Conservation (phyloP, 64 coral and sea anemone species). For the Acropora tenuis region DNA sequence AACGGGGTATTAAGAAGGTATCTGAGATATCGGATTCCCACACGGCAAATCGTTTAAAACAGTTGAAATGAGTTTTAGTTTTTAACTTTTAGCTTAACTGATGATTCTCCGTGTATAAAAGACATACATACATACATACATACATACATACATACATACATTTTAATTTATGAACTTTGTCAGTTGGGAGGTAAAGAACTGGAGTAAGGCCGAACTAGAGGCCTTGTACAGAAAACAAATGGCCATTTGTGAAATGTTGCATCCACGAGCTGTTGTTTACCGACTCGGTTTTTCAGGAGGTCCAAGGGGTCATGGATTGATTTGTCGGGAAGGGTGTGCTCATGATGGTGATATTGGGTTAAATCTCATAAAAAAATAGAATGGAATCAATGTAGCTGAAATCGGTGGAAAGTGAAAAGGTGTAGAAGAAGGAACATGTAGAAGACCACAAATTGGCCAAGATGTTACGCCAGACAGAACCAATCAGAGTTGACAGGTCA, state of each 20-base stretch:
- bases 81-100: too few species aligned
- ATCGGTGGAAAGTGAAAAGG: not conserved
- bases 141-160: too few species aligned
- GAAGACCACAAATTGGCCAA: not conserved
- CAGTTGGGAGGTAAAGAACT: conserved; percentile 33
- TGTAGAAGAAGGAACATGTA: not conserved
- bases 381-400: not conserved
- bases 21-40: too few species aligned
- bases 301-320: not conserved
- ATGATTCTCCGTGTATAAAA: too few species aligned
- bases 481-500: not conserved
- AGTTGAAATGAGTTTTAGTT: too few species aligned
- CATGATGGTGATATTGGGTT: too few species aligned
- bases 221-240: conserved; percentile 11
- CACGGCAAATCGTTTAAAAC: too few species aligned
- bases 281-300: not conserved
- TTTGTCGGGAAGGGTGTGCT: not conserved
- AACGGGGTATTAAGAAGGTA: too few species aligned
- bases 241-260: conserved; percentile 13
- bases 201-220: conserved; percentile 19
- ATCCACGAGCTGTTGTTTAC: not conserved
- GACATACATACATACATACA: too few species aligned
- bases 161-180: conserved; percentile 19
- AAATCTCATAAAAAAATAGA: not conserved
- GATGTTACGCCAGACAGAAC: not conserved